Base-by-base conservation (phyloP, 2,888 invertebrate species). In the Polymixis flavicincta region DNA sequence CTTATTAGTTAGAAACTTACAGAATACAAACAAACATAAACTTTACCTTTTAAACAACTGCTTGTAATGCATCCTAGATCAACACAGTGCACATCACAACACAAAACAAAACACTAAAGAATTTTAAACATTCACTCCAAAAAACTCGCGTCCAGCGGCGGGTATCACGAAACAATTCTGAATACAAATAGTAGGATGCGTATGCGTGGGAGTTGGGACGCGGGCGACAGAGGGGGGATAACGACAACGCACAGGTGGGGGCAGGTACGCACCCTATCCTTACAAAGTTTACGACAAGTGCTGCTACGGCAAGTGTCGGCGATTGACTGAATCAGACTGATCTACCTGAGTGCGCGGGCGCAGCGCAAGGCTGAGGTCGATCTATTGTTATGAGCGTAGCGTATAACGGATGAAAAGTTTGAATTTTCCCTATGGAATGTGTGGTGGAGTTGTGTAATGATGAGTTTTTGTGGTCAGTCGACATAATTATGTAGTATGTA, bases 51-150 rank as follows among this genome's bases (percentile, higher is more conserved):
- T 95, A 86, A 96, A 96, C 73, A 96, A 89, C 85, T 94, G 94
- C 89, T 96, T 96, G 86, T 96, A 96, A 92, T 96, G 96, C 96
- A 96, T 96, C 94, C 95, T 93, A 81, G 76, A 75, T 69, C 72
- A 57, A 78, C 79, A 87, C 86, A 88, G 86, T 82, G 86, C 89
- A 91, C 91, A 90, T 87, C 90, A 91, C 92, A 89, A 84, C 86
- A 90, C 90, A 90, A 87, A 80, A 88, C 89, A 89, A 87, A 80
- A 88, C 90, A 90, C 89, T 72, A 72, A 76, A 85, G 83, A 87
- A 88, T 88, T 86, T 82, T 71, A 86, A 86, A 84, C 85, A 84
- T 80, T 80, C 84, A 85, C 80, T 71, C 57, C 73, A 75, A 84
- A 71, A 85, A 82, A 74, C 77, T 82, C 92, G 90, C 94, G 92